Conservation (phyloP, 2,888 invertebrate species). For the Cremastobaeus sp. region DNA sequence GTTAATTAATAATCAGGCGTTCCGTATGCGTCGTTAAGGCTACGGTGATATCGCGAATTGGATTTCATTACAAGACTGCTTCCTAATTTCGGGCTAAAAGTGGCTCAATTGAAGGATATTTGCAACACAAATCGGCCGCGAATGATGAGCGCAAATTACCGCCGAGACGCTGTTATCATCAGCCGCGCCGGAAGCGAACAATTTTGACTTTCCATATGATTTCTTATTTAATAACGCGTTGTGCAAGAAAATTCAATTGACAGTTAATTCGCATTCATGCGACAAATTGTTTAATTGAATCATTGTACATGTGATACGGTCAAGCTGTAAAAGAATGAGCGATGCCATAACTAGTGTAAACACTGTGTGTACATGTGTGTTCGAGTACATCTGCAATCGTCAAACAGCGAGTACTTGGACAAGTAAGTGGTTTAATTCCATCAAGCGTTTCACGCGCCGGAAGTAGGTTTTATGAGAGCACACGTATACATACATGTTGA, state of each 20-base stretch:
- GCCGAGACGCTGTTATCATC: constrained; percentile 6
- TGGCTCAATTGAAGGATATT: too few species aligned
- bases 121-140: too few species aligned
- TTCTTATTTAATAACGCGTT: constrained; percentile 40
- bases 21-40: too few species aligned
- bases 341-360: constrained; percentile 51
- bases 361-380: constrained; percentile 39
- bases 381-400: constrained; percentile 58
- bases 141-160: too few species aligned
- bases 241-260: constrained; percentile 48
- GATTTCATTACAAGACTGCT: too few species aligned
- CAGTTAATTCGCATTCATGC: constrained; percentile 45
- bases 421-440: constrained; percentile 75
- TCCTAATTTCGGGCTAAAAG: too few species aligned
- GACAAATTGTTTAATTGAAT: constrained; percentile 55
- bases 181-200: constrained; percentile 16
- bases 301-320: constrained; percentile 49
- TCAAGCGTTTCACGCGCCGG: constrained; percentile 74
- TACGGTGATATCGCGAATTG: too few species aligned
- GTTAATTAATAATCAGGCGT: constrained; percentile 76
- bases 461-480: constrained; percentile 75
- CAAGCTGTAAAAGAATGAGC: constrained; percentile 43
- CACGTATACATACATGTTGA: constrained; percentile 67
- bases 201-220: constrained; percentile 36
- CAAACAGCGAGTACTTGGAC: constrained; percentile 59